Percentiles rank a stretch among this genome's conserved stretches.
phyloP scores from a whole-genome alignment of 35 echinoderm and acorn worm species.

The Heliocidaris erythrogramma region DNA sequence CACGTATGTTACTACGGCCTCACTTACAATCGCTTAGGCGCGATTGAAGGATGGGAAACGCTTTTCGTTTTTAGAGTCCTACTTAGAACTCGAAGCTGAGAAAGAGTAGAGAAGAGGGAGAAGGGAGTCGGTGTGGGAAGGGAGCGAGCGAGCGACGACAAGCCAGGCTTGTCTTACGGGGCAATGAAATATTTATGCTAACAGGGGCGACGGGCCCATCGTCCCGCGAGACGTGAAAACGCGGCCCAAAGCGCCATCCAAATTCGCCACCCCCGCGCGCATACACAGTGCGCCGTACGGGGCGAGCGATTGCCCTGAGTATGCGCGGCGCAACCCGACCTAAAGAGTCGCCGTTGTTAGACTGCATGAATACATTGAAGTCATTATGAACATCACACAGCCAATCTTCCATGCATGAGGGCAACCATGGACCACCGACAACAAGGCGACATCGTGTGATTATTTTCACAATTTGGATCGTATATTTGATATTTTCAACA shows the following conservation, averaged over 20 bases:
- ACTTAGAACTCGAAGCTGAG: neutral
- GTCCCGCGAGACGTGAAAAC: slow-evolving; percentile 21
- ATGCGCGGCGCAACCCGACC: neutral
- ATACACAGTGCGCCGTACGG: neutral
- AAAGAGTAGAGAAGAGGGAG: neutral
- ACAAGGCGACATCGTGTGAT: neutral
- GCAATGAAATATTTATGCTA: slow-evolving; percentile 46
- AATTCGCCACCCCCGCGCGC: slow-evolving; percentile 12
- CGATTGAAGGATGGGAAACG: neutral
- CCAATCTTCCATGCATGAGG: neutral
- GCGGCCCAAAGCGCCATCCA: neutral
- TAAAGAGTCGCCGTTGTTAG: neutral
- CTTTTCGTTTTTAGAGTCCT: neutral
- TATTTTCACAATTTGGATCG: neutral
- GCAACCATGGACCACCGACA: neutral
- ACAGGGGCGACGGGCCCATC: neutral
- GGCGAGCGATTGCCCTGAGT: neutral
- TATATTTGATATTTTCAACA: neutral
- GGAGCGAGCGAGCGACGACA: neutral
- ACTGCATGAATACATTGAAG: neutral
- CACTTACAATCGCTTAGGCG: neutral
- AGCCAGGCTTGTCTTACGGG: slow-evolving; percentile 22
- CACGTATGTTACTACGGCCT: neutral
- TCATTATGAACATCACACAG: neutral
- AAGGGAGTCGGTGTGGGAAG: neutral